These are phyloP conservation scores for Pogoniulus pusillus DNA, from an alignment of 2,797 vertebrate species.

Conservation along the genomic window DNA sequence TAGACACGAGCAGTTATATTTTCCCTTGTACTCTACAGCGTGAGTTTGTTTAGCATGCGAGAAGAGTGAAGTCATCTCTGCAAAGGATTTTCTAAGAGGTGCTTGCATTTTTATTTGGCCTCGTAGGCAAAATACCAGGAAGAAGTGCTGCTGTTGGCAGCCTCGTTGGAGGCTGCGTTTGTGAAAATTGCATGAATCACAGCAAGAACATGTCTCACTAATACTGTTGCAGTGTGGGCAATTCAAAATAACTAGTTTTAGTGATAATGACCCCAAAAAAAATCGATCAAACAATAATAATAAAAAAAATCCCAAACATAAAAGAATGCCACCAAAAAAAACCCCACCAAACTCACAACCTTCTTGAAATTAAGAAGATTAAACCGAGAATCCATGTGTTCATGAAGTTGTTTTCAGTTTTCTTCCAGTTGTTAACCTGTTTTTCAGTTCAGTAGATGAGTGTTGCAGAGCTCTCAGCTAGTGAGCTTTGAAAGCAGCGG, in stretches of 20 bases:
- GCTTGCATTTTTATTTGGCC: not conserved
- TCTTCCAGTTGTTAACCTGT: not conserved
- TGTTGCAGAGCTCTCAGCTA: not conserved
- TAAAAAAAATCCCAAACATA: too few species aligned
- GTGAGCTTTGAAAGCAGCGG: not conserved
- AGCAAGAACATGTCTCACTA: not conserved
- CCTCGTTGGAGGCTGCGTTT: not conserved
- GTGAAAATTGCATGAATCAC: not conserved
- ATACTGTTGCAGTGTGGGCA: not conserved
- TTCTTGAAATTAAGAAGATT: not conserved
- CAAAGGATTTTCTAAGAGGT: not conserved
- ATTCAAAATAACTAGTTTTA: not conserved
- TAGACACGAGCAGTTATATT: not conserved
- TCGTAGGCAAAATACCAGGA: not conserved
- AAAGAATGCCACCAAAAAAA: too few species aligned
- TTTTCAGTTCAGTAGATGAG: not conserved
- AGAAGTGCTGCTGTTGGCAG: not conserved
- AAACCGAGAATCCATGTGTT: not conserved
- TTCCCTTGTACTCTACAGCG: not conserved
- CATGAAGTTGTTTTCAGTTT: not conserved
- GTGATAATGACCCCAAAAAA: not conserved
- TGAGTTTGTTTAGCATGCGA: not conserved
- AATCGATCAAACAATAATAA: too few species aligned
- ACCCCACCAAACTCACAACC: too few species aligned
- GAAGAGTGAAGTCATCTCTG: not conserved